Conservation (phyloP, 2,113 vertebrate genomes). For the Peromyscus maniculatus region DNA sequence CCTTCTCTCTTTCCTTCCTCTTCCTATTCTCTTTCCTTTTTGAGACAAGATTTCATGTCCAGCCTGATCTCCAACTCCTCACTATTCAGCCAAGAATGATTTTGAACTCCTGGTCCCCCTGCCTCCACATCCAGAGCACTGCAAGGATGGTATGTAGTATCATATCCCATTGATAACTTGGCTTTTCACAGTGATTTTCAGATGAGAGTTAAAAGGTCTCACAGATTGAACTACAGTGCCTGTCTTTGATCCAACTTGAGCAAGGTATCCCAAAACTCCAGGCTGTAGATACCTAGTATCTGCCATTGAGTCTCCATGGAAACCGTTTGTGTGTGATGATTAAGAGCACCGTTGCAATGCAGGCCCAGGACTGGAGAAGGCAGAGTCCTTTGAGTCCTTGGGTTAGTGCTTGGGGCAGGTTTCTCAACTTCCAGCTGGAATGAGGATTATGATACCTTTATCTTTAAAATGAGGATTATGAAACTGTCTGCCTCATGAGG, state of each 20-base stretch:
- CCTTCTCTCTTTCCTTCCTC: background rate
- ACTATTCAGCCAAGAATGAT: background rate
- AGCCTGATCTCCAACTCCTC: too few species aligned
- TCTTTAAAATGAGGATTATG: background rate
- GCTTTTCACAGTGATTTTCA: background rate
- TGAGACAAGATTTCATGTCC: background rate
- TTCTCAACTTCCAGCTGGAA: background rate
- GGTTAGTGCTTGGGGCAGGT: background rate
- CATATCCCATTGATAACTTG: background rate
- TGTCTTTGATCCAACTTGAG: background rate
- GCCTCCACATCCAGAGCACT: background rate
- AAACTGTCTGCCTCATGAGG: background rate
- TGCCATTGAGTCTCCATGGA: background rate
- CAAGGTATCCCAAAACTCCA: background rate
- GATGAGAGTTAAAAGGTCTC: background rate
- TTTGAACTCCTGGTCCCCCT: background rate
- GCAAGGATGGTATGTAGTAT: too few species aligned
- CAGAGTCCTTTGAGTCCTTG: background rate
- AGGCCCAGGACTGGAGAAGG: background rate
- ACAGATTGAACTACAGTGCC: background rate
- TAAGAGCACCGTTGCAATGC: background rate
- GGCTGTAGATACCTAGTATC: background rate
- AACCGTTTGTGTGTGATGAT: background rate
- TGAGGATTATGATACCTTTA: background rate
- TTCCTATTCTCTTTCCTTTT: background rate